Evolutionary conservation across 2,888 invertebrate genomes (phyloP), one percentile per base, ranked within the genome.

Genomic region (Troglohyphantes excavatus): DNA sequence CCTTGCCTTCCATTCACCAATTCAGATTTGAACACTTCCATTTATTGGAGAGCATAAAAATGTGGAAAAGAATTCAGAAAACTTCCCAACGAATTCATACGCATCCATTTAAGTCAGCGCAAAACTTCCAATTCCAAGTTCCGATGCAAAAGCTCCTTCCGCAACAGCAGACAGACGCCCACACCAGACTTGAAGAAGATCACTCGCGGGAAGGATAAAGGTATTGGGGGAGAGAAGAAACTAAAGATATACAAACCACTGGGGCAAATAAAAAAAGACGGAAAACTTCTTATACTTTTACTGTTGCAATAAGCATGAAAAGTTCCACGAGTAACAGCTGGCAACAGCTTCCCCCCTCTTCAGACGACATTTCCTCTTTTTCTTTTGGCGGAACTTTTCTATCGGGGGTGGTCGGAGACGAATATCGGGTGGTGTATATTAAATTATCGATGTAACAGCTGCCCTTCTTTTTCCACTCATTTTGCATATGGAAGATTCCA

Each of bases 361-460:
- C 13, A 23, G 70, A 63, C 63, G 78, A 78, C 78, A 78, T 39
- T 78, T 26, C 17, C 43, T 33, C 23, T 61, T 70, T 53, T 61
- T 70, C 26, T 29, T n/a, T n/a, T 19, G 29, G 29, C 0, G 53
- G 53, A 68, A 81, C 68, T 82, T 82, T 82, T 72, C 70, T 82
- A 72, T 82, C 46, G 53, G 33, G 70, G 59, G 23, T 33, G 78
- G 63, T 21, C 70, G 53, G 23, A 73, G 79, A 26, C 46, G 79
- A 65, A 79, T 87, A 79, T 87, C 78, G 79, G 87, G 9, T 46
- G 65, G 87, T 73, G 87, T 87, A 87, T 87, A 87, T 87, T 87
- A 87, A 87, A 87, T 87, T 87, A 87, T 87, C 72, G 46, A 19
- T 33, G 87, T 87, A 87, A 81, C 87, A 79, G 87, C 65, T 87